Conservation (phyloP, 2,797 vertebrate genomes). For the Tokudaia tokunoshimensis region DNA sequence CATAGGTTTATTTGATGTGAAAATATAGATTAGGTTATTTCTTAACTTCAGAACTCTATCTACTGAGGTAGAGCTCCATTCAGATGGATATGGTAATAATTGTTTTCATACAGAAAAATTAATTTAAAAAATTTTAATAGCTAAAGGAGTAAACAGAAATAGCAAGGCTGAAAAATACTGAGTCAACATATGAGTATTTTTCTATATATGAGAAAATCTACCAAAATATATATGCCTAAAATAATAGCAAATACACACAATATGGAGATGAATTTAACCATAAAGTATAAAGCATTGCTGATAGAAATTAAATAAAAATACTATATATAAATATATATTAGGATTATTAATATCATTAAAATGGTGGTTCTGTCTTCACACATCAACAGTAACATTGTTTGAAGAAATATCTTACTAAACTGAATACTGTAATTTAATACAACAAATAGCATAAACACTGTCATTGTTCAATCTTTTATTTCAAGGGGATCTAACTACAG, state of each 20-base stretch:
- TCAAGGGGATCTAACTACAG: background rate
- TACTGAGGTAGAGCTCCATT: constrained; percentile 29
- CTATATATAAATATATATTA: background rate
- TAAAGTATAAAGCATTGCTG: background rate
- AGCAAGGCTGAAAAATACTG: background rate
- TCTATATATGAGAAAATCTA: background rate
- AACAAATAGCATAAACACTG: constrained; percentile 27
- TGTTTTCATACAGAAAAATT: background rate
- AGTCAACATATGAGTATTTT: background rate
- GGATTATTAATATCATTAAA: background rate
- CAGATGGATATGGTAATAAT: background rate
- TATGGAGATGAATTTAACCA: background rate
- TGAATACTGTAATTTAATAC: constrained; percentile 18
- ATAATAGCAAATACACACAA: background rate
- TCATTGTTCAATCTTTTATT: constrained; percentile 36
- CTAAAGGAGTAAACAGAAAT: background rate
- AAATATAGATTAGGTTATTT: constrained; percentile 31
- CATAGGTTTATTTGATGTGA: background rate
- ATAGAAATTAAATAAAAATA: background rate
- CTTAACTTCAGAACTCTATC: constrained; percentile 14
- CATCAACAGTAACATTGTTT: background rate
- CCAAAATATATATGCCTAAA: background rate
- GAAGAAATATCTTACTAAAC: constrained; percentile 34
- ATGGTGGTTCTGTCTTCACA: background rate
- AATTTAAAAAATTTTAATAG: background rate